Conservation (phyloP, 1,140 invertebrate species). For the Plodia interpunctella region DNA sequence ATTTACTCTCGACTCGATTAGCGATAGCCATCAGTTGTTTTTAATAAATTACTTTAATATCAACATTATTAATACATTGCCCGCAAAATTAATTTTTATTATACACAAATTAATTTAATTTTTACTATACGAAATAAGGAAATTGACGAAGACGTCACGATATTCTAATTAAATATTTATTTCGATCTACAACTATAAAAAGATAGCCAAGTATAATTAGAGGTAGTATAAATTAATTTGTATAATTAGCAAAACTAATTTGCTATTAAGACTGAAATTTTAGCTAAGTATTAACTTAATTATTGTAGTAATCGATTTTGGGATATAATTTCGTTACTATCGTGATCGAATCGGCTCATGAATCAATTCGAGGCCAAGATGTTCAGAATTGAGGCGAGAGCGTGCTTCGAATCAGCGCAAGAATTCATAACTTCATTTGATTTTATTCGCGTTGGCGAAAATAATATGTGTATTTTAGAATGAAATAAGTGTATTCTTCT, state of each 20-base stretch:
- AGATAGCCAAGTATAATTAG: slow-evolving; percentile 5
- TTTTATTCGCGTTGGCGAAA: too few species aligned
- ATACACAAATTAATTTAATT: too few species aligned
- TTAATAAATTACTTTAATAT: too few species aligned
- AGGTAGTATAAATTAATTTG: slow-evolving; percentile 12
- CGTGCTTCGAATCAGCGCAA: too few species aligned
- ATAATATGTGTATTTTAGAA: too few species aligned
- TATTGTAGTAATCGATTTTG: not conserved
- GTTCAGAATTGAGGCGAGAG: not conserved
- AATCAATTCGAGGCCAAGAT: slow-evolving; percentile 17
- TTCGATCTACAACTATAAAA: slow-evolving; percentile 6
- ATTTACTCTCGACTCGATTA: too few species aligned
- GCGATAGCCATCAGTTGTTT: too few species aligned
- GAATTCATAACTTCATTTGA: too few species aligned
- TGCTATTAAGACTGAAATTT: not conserved
- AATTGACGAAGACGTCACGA: too few species aligned
- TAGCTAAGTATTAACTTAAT: not conserved
- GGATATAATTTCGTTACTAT: not conserved
- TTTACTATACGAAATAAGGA: not conserved
- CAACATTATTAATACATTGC: not conserved
- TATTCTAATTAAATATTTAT: not conserved
- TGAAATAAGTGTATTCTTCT: too few species aligned
- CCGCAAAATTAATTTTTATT: not conserved
- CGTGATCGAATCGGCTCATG: not conserved
- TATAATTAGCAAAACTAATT: slow-evolving; percentile 8